Conservation (phyloP, 2,888 invertebrate species). For the Cryptosula pallasiana region DNA sequence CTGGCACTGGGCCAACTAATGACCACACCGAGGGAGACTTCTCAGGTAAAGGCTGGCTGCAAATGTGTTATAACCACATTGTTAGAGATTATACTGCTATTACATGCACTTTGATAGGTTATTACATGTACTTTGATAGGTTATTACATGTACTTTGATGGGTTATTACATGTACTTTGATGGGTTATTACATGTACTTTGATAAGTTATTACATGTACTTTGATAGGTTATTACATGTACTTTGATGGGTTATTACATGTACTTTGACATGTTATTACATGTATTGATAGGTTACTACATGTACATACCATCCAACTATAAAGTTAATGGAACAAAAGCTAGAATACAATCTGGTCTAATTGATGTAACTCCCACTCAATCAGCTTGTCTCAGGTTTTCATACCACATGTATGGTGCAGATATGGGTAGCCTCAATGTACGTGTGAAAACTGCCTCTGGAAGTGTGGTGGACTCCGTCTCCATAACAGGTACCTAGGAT, state of each 20-base stretch:
- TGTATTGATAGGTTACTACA: constrained; percentile 15
- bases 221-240: too few species aligned
- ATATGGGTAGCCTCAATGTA: background rate
- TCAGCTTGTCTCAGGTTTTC: constrained; percentile 7
- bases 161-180: too few species aligned
- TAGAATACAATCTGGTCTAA: constrained; percentile 9
- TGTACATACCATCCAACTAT: constrained; percentile 17
- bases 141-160: too few species aligned
- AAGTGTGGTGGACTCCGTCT: too few species aligned
- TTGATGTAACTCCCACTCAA: background rate
- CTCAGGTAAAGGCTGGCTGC: background rate
- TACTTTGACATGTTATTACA: too few species aligned
- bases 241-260: too few species aligned
- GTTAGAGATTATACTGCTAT: background rate
- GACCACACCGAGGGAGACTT: background rate
- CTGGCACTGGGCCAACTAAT: background rate
- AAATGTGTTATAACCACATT: too few species aligned
- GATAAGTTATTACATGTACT: too few species aligned
- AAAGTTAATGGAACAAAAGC: background rate
- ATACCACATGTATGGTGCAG: constrained; percentile 14
- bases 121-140: too few species aligned
- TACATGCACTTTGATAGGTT: too few species aligned
- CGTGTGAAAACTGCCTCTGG: background rate
- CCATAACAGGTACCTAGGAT: too few species aligned
- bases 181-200: too few species aligned